Evolutionary conservation across 2,113 vertebrate genomes (phyloP).

Genomic region (Aspidoscelis tigris): DNA sequence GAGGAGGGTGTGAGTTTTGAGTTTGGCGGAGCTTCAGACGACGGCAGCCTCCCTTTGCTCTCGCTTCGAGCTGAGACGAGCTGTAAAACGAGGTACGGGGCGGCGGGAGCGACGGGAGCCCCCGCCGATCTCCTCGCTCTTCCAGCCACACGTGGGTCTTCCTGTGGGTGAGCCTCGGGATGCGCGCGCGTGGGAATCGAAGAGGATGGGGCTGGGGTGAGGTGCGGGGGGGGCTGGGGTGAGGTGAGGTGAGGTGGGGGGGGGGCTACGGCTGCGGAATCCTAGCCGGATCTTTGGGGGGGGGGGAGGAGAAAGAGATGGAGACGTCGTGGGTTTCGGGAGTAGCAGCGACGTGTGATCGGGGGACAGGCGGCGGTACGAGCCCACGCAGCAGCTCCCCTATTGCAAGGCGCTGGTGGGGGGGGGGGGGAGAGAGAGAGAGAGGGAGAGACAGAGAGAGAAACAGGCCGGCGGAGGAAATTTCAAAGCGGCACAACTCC

Average conservation of each 20-base stretch:
- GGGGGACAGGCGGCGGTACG: neutral
- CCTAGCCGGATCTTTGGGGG: too few species aligned
- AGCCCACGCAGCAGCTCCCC: neutral
- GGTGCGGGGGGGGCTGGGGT: neutral
- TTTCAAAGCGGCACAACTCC: neutral
- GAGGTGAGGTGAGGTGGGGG: neutral
- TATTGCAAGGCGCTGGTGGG: too few species aligned
- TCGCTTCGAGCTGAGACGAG: neutral
- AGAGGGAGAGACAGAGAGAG: too few species aligned
- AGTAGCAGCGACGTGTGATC: neutral
- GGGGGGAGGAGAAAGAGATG: too few species aligned
- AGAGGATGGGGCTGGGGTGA: neutral
- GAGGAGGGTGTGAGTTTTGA: conserved; percentile 16
- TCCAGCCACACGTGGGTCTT: neutral
- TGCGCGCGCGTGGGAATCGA: neutral
- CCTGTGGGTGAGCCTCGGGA: too few species aligned
- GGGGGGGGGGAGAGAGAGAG: too few species aligned
- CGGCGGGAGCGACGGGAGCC: neutral
- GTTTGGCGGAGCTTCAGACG: conserved; percentile 24
- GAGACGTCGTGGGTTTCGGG: neutral
- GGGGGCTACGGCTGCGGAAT: neutral
- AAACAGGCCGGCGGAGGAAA: neutral
- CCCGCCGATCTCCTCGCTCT: neutral
- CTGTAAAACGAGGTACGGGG: conserved; percentile 17
- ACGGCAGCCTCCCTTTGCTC: neutral